These are phyloP conservation scores for Pseudorectes ferrugineus DNA, from an alignment of 2,113 vertebrate genomes.

Conservation along the genomic window DNA sequence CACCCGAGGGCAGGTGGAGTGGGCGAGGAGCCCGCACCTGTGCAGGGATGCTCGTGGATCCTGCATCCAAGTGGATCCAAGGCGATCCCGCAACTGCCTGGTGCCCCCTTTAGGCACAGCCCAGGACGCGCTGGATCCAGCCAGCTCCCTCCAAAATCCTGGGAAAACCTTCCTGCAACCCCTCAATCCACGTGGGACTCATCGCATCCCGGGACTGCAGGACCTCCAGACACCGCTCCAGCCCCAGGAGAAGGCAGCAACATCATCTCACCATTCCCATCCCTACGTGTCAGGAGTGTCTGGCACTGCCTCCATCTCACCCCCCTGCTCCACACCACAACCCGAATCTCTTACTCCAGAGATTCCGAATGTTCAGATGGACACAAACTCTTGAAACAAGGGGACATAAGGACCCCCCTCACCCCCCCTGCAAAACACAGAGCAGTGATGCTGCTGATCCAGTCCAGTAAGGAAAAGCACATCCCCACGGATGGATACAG, in stretches of 20 bases:
- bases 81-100: neutral
- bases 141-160: neutral
- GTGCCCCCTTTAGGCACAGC: slow-evolving; percentile 34
- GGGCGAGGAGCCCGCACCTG: neutral
- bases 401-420: neutral
- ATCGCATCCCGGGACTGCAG: neutral
- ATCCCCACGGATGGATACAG: accelerated
- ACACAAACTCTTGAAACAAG: neutral
- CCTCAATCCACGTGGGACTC: accelerated
- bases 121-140: neutral
- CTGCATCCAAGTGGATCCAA: neutral
- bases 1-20: neutral
- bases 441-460: neutral
- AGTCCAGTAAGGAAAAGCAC: neutral
- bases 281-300: neutral
- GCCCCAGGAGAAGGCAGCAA: neutral
- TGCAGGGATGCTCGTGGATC: neutral
- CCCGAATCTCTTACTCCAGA: neutral
- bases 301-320: neutral
- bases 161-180: neutral
- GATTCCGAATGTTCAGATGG: neutral
- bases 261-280: neutral
- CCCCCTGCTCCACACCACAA: neutral
- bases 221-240: neutral
- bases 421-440: accelerated